Evolutionary conservation across 1,140 invertebrate species (phyloP).

Genomic region (Aphelenchoides avenae): DNA sequence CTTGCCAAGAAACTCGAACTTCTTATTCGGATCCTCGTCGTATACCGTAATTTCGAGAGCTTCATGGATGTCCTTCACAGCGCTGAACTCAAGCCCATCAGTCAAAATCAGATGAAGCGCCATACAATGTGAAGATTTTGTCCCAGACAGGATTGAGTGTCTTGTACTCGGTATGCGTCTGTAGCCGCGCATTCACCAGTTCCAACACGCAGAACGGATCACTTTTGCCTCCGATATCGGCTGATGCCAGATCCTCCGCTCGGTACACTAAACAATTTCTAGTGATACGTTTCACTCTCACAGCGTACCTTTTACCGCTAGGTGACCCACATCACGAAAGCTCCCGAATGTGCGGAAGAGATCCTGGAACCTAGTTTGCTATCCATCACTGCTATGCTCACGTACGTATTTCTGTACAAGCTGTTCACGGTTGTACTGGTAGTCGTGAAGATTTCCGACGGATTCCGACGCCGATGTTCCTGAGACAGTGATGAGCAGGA

Average conservation of each 20-base stretch:
- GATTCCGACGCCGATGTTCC: slow-evolving; percentile 71
- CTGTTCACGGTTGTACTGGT: slow-evolving; percentile 61
- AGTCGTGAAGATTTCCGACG: slow-evolving; percentile 42
- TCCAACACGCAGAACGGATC: slow-evolving; percentile 97
- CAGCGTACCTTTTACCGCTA: slow-evolving; percentile 71
- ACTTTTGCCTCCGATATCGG: slow-evolving; percentile 77
- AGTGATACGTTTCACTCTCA: slow-evolving; percentile 5
- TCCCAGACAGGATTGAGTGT: slow-evolving; percentile 93
- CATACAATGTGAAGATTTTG: slow-evolving; percentile 96
- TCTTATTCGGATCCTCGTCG: slow-evolving; percentile 95
- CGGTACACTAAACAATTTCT: slow-evolving; percentile 67
- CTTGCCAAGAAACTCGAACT: slow-evolving; percentile 93
- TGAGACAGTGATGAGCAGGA: slow-evolving; percentile 84
- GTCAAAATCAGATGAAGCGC: slow-evolving; percentile 40
- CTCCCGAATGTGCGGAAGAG: slow-evolving; percentile 69
- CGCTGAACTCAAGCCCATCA: slow-evolving; percentile 65
- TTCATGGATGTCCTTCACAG: slow-evolving; percentile 93
- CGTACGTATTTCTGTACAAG: slow-evolving; percentile 72
- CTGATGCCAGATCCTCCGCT: slow-evolving; percentile 80
- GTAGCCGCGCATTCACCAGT: slow-evolving; percentile 83
- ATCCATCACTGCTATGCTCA: slow-evolving; percentile 11
- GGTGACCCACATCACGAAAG: slow-evolving; percentile 76
- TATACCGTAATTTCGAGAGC: slow-evolving; percentile 93
- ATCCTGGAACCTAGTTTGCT: background rate
- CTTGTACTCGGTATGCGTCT: slow-evolving; percentile 98